Evolutionary conservation across 2,113 vertebrate genomes (phyloP), one percentile per base, ranked within the genome.

Genomic region (Petrocephalus microphthalmus): DNA sequence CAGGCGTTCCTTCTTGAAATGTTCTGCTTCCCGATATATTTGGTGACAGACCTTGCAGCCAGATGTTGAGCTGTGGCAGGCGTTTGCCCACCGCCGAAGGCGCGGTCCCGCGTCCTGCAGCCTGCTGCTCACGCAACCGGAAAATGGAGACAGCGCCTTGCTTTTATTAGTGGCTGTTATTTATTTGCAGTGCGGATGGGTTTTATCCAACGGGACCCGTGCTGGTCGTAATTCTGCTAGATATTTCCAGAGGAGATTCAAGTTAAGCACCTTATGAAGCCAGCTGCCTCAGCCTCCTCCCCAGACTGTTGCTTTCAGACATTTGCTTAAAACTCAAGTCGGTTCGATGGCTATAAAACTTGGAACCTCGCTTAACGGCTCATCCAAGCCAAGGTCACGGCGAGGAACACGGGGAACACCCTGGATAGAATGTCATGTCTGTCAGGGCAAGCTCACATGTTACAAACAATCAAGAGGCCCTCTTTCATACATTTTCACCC

Each of bases 41-140:
- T 64, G 51, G 25, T 87, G 45, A 51, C 47, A 82, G 42, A 29
- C 57, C 74, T 82, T 88, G 51, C 20, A 19, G 37, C 87, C 87
- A 88, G 74, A 88, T 84, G 52, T 47, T 51, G 45, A 15, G 52
- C 87, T 29, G 74, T 47, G 87, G 87, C 25, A 53, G 15, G 10
- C 17, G 49, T 33, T 53, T 88, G 67, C 19, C 52, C 29, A 4
- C n/a, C 45, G 17, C 47, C 45, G n/a, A 82, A 19, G 45, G 25
- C 25, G 33, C 5, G 84, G 4, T 37, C 52, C n/a, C 19, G 20
- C 19, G 2, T 7, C 5, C 29, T 82, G 53, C 13, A 45, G n/a
- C 19, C 19, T 3, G 52, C 47, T 45, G 52, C 74, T 33, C 13
- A 15, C 8, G 19, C 29, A 29, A 13, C 33, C 17, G 37, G 78